Base-by-base conservation (phyloP, 2,888 invertebrate species). In the Villa cingulata region DNA sequence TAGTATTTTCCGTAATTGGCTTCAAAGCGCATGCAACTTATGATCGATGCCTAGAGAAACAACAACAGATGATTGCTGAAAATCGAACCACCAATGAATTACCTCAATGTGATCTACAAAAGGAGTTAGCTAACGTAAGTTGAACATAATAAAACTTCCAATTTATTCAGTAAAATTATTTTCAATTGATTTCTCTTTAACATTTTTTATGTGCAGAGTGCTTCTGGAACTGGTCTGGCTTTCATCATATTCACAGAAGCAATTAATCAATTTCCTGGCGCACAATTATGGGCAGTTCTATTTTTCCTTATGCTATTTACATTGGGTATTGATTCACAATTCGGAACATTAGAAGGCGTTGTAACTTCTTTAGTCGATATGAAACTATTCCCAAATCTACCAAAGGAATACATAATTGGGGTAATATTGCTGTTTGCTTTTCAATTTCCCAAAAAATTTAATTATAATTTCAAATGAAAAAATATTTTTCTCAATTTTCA, bases 231-330 rank as follows among this genome's bases (percentile, higher is more conserved):
- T 0, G 96, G 96, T 1, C 70, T 96, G 48, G 96, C 95, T 0
- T 96, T 96, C 68, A 94, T 95, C 53, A 92, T 95, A 57, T 96
- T 95, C 73, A 95, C 96, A 0, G 94, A 96, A 70, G 96, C 96
- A 9, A 95, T 96, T 63, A 91, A 94, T 71, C 94, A 95, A 71
- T 95, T 96, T 69, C 94, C 95, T 0, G 89, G 91, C 1, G 89
- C 94, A 0, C 94, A 92, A 58, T 81, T 96, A 62, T 96, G 96
- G 96, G 88, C 94, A 4, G 80, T 95, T 15, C 76, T 96, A 14
- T 96, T 96, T 73, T 96, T 96, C 70, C 75, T 95, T 45, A 96
- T 96, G 96, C 77, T 96, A 34, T 89, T 96, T 65, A 94, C 94
- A 0, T 73, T 96, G 49, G 92, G 92, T 1, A 91, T 96, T 53